Evolutionary conservation across 2,888 invertebrate species (phyloP), one percentile per base, ranked within the genome.

Genomic region (Tenthredo mesomela): DNA sequence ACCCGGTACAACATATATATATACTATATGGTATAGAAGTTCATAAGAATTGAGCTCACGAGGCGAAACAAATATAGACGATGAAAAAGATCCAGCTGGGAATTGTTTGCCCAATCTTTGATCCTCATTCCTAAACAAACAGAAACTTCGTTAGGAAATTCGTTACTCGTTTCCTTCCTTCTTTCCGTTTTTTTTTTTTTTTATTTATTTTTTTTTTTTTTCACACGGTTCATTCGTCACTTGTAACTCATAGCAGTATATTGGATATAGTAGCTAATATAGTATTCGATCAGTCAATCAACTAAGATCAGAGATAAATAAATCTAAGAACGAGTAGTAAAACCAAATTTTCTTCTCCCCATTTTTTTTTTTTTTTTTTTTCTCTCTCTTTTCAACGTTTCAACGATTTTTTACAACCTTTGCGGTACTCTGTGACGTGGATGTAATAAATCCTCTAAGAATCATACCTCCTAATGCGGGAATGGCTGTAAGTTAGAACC

Each of bases 401-500:
- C n/a, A 12, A 12, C 21, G n/a, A 40, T 43, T 43, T 70, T n/a
- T 73, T 21, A 73, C 25, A 21, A 25, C 43, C 21, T 4, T 12
- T 40, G 73, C 25, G 33, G 33, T 67, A 33, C 67, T 33, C 21
- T 10, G 25, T 43, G 37, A 82, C 65, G 78, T 37, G 77, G 70
- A 61, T 85, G 84, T 82, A 85, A 87, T 86, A 87, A 87, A 87
- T 86, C 85, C 85, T 84, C 75, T 12, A 15, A 82, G 83, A 87
- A 87, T 87, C 87, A 84, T 85, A 85, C 86, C 85, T 84, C 82
- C 84, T 85, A 85, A 85, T 85, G n/a, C n/a, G 85, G 85, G 50
- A 71, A 71, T 82, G 71, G 82, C 65, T 50, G 85, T 85, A 85
- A 82, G 85, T 85, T 85, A 85, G 33, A 83, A 61, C 85, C 82